These are phyloP conservation scores for Drosophila bocki DNA, from an alignment of 1,140 invertebrate genomes.

Conservation along the genomic window DNA sequence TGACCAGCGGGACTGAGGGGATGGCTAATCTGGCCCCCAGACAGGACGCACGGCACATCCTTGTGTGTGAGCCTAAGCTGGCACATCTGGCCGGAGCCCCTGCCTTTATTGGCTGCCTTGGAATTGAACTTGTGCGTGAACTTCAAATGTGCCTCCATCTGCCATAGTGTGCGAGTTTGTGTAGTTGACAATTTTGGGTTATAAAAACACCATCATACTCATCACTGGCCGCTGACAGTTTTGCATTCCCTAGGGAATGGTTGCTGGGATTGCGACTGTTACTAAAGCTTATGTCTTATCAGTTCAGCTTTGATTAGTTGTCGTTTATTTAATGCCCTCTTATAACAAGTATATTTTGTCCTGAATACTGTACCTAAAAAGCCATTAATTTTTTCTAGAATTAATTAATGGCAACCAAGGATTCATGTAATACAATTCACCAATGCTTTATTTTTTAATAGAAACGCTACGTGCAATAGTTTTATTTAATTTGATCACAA, in stretches of 20 bases:
- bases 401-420: not conserved
- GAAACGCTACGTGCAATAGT: not conserved
- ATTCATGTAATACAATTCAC: not conserved
- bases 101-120: constrained; percentile 47
- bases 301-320: constrained; percentile 40
- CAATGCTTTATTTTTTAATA: not conserved
- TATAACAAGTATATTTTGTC: constrained; percentile 10
- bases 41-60: constrained; percentile 30
- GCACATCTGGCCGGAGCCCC: constrained; percentile 38
- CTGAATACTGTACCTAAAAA: too few species aligned
- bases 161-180: constrained; percentile 1
- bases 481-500: constrained; percentile 25
- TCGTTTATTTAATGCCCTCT: constrained; percentile 58
- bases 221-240: constrained; percentile 62
- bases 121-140: constrained; percentile 49
- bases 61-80: constrained; percentile 35
- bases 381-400: not conserved
- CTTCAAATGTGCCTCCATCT: constrained; percentile 5
- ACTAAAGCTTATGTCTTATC: constrained; percentile 33
- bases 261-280: constrained; percentile 25
- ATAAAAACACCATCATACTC: constrained; percentile 80
- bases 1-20: constrained; percentile 22
- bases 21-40: constrained; percentile 30
- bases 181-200: constrained; percentile 53
- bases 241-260: constrained; percentile 63